phyloP scores from a whole-genome alignment of 2,888 invertebrate species.

The Melangyna quadrimaculata region DNA sequence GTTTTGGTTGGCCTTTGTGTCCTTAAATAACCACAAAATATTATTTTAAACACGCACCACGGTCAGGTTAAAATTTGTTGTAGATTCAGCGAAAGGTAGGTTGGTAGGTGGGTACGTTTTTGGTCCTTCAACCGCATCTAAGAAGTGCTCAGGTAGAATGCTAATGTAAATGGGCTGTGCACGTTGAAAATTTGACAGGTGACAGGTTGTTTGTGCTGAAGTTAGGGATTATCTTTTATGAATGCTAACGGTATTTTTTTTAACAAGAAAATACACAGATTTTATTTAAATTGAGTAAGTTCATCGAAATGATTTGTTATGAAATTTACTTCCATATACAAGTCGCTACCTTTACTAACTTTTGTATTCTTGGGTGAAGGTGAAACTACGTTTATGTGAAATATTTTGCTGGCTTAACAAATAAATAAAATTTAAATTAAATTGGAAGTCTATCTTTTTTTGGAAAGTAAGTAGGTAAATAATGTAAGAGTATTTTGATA shows the following conservation, averaged over 20 bases:
- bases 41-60: conserved; percentile 54
- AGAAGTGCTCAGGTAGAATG: conserved; percentile 18
- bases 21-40: conserved; percentile 51
- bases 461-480: background rate
- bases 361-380: background rate
- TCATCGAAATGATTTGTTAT: conserved; percentile 25
- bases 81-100: background rate
- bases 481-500: background rate
- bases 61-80: conserved; percentile 25
- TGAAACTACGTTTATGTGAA: background rate
- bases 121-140: background rate
- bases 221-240: conserved; percentile 54
- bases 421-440: background rate
- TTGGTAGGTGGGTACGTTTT: background rate
- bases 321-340: background rate
- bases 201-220: conserved; percentile 51
- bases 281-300: conserved; percentile 36
- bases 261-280: background rate
- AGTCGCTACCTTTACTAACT: background rate
- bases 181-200: conserved; percentile 68
- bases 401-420: background rate
- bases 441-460: background rate
- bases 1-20: conserved; percentile 31
- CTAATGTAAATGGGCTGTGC: conserved; percentile 49
- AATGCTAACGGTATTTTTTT: background rate